Evolutionary conservation across 2,113 vertebrate genomes (phyloP), one percentile per base, ranked within the genome.

Genomic region (Oplegnathus fasciatus): DNA sequence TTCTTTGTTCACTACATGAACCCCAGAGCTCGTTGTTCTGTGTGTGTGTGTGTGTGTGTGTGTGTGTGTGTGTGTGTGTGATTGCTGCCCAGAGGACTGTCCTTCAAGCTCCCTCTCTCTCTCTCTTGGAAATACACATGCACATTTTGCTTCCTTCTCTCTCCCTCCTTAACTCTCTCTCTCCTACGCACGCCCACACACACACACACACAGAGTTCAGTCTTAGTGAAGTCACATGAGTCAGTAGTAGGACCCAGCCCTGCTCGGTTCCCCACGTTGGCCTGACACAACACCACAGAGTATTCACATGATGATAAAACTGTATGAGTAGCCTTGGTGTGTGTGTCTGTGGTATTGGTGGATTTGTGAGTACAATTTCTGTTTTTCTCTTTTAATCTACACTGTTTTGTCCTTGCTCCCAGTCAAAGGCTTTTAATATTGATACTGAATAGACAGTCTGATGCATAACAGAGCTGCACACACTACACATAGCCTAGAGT

Each of bases 1-100:
- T 62, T 89, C 91, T 94, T 95, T 95, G 93, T 94, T 94, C 86
- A 60, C 78, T 55, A 57, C 60, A 80, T 77, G 84, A 66, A 86
- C 1, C 72, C 68, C 64, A 83, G 48, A 89, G 60, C 75, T 26
- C 4, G 5, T 9, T 37, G 74, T 26, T 83, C 80, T 71, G 65
- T 71, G 26, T 44, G 18, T 50, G 22, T 42, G 32, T 46, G 54
- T 50, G 42, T 40, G 32, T 28, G 57, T 61, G 66, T 37, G 50
- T 75, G 40, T 61, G 57, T 62, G 60, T 22, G 60, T 50, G 66
- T 61, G 42, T 69, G 18, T 46, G 65, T 65, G 58, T 50, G 30
- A 66, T 30, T 52, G 40, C 55, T 57, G 22, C 37, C 42, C 66
- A 66, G 42, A 67, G 42, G 42, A 67, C 67, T 26, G 42, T 81